Evolutionary conservation across 2,888 invertebrate species (phyloP), one percentile per base, ranked within the genome.

Genomic region (Leucophora obtusa): DNA sequence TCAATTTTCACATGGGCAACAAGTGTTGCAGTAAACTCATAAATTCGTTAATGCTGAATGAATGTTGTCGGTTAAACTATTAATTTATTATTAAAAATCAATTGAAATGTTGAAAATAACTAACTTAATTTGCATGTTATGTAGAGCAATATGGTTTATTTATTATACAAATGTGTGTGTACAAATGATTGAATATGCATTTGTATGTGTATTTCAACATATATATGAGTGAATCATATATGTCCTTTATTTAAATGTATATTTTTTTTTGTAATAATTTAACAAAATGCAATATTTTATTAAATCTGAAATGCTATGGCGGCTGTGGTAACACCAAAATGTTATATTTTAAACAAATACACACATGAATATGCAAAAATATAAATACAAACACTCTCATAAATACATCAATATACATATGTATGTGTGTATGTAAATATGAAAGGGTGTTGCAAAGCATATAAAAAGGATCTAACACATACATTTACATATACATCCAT

Each of bases 61-160:
- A 6, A 11, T 38, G 1, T 11, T 10, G 8, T 38, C 9, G 2
- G 3, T 38, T 60, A 43, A 28, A 28, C 14, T 4, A 21, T 70
- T 74, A 68, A 58, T 75, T 75, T 63, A 63, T 75, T 71, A 62
- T 75, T 71, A 68, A 69, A 76, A 75, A 72, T 68, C 68, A 80
- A 75, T 75, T 68, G 33, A 80, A 80, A 71, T 68, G 68, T 62
- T 58, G 18, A 62, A 75, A 72, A 38, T 68, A 62, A 75, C 70
- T 58, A 58, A 79, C 18, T 66, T 71, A 62, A 68, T 79, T 71
- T 74, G 28, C 56, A 54, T 70, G 3, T 33, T 15, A 68, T 66
- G 43, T 43, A 53, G 9, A 18, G n/a, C 59, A 74, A 54, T 51
- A 51, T 78, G 71, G 54, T 66, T 43, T 35, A 14, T 21, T 7